phyloP scores from a whole-genome alignment of 2,797 vertebrate species.

The Melanotaenia parkinsoni region DNA sequence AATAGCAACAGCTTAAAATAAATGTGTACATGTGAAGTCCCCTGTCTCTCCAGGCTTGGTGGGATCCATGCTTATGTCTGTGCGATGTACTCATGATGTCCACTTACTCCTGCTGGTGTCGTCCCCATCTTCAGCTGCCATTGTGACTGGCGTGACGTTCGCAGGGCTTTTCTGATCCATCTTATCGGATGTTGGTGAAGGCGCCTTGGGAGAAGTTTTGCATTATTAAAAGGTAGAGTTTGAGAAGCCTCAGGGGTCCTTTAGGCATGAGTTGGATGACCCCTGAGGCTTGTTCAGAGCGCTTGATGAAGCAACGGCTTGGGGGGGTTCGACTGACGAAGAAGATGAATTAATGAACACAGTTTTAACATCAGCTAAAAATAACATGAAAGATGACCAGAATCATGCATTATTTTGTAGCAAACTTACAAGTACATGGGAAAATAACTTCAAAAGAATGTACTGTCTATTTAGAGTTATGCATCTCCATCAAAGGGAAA shows the following conservation, averaged over 20 bases:
- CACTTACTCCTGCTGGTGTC: constrained; percentile 68
- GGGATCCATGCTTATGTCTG: constrained; percentile 3
- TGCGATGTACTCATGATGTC: constrained; percentile 24
- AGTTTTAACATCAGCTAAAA: constrained; percentile 77
- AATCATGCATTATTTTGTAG: constrained; percentile 74
- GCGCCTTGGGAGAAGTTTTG: constrained; percentile 74
- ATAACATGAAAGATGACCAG: constrained; percentile 82
- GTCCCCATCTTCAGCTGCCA: constrained; percentile 36
- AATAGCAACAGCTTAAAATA: constrained; percentile 5
- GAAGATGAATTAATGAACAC: constrained; percentile 75
- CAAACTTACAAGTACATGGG: constrained; percentile 47
- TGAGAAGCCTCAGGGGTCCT: constrained; percentile 75
- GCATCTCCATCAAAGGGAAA: constrained; percentile 72
- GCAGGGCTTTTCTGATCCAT: constrained; percentile 47
- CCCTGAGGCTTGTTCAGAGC: constrained; percentile 69
- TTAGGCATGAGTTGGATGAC: constrained; percentile 71
- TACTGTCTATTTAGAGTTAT: constrained; percentile 64
- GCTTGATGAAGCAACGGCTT: constrained; percentile 63
- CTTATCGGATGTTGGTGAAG: constrained; percentile 58
- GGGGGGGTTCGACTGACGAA: constrained; percentile 47
- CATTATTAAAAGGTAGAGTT: constrained; percentile 79
- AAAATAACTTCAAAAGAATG: constrained; percentile 77
- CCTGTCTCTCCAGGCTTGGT: background rate
- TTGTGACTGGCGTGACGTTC: constrained; percentile 37
- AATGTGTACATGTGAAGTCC: background rate